These are phyloP conservation scores for Gambusia holbrooki DNA, from an alignment of 2,113 vertebrate species.

Conservation along the genomic window DNA sequence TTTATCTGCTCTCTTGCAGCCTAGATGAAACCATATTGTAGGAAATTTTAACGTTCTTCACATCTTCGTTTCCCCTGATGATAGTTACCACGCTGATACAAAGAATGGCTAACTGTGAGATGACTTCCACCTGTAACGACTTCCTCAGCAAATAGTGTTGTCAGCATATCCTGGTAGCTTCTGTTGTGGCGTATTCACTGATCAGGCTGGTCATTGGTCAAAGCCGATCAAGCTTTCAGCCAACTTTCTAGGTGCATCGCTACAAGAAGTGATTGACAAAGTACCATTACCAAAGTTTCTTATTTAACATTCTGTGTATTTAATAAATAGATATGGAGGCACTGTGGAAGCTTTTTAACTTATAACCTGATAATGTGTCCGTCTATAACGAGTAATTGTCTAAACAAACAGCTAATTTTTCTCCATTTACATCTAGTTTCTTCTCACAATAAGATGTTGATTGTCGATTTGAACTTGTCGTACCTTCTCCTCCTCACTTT, in stretches of 20 bases:
- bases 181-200: not conserved
- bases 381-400: slow-evolving; percentile 15
- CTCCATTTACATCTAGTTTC: slow-evolving; percentile 8
- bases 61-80: too few species aligned
- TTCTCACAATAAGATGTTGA: slow-evolving; percentile 9
- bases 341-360: slow-evolving; percentile 24
- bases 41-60: too few species aligned
- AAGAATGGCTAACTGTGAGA: not conserved
- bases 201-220: not conserved
- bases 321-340: slow-evolving; percentile 34
- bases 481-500: slow-evolving; percentile 26
- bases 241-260: not conserved
- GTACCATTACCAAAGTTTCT: slow-evolving; percentile 58
- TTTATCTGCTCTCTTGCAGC: not conserved
- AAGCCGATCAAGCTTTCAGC: not conserved
- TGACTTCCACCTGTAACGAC: not conserved
- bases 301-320: slow-evolving; percentile 57
- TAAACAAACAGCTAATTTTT: slow-evolving; percentile 60
- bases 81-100: too few species aligned
- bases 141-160: not conserved
- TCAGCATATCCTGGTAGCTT: not conserved
- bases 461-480: slow-evolving; percentile 19
- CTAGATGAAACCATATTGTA: too few species aligned
- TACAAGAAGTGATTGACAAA: slow-evolving; percentile 23
- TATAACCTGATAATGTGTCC: slow-evolving; percentile 17